These are phyloP conservation scores for Ruditapes philippinarum DNA, from an alignment of 1,140 invertebrate genomes.

Conservation along the genomic window DNA sequence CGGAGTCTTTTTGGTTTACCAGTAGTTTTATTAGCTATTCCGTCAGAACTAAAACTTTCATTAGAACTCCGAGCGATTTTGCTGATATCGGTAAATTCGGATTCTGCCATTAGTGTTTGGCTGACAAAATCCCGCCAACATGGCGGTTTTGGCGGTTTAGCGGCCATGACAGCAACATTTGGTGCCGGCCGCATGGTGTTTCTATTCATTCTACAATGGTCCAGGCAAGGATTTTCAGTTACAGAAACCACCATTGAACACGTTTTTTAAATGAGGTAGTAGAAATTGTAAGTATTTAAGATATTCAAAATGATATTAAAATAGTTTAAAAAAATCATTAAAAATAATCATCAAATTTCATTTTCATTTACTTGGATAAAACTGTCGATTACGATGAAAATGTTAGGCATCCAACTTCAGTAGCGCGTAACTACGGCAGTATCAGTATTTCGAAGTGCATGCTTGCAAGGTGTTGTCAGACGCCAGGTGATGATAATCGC, in stretches of 20 bases:
- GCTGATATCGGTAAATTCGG: slow-evolving; percentile 64
- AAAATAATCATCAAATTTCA: background rate
- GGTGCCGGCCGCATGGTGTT: slow-evolving; percentile 60
- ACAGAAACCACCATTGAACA: slow-evolving; percentile 51
- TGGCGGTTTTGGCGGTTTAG: slow-evolving; percentile 73
- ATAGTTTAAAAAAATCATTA: background rate
- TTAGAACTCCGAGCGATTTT: slow-evolving; percentile 58
- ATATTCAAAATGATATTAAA: background rate
- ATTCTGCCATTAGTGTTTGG: slow-evolving; percentile 19
- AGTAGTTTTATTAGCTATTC: slow-evolving; percentile 37
- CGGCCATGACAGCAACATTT: slow-evolving; percentile 43
- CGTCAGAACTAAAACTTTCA: slow-evolving; percentile 56
- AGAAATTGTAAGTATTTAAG: background rate
- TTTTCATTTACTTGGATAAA: too few species aligned
- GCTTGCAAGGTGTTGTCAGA: background rate
- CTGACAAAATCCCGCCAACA: slow-evolving; percentile 74
- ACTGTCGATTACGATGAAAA: too few species aligned
- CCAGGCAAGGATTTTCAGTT: background rate
- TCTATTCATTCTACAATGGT: slow-evolving; percentile 67
- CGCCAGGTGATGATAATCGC: background rate
- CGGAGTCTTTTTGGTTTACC: slow-evolving; percentile 77
- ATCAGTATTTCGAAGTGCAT: background rate
- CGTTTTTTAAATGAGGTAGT: slow-evolving; percentile 32
- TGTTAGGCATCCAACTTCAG: too few species aligned
- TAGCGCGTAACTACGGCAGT: background rate